Evolutionary conservation across 2,888 invertebrate genomes (phyloP).

Genomic region (Lepidonotus clava): DNA sequence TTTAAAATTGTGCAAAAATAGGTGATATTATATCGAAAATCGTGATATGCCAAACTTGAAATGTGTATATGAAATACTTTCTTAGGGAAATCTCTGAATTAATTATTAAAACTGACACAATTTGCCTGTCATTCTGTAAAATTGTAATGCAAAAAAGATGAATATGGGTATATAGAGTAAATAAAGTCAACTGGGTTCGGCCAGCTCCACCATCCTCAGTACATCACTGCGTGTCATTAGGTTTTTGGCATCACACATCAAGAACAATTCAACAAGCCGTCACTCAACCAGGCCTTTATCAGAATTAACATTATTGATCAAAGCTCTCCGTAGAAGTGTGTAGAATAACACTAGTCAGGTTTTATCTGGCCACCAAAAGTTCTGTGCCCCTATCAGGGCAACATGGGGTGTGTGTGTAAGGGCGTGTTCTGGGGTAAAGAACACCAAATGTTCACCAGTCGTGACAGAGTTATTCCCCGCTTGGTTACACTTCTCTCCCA

Average conservation of each 20-base stretch:
- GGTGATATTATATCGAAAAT: too few species aligned
- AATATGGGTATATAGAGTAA: background rate
- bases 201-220: background rate
- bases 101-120: too few species aligned
- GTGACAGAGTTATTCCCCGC: too few species aligned
- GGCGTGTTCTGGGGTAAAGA: too few species aligned
- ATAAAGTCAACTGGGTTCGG: background rate
- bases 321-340: background rate
- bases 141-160: background rate
- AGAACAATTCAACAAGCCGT: background rate
- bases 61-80: too few species aligned
- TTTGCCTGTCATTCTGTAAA: background rate
- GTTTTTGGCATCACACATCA: background rate
- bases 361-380: background rate
- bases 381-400: slow-evolving; percentile 2
- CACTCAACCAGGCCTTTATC: background rate
- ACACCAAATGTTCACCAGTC: too few species aligned
- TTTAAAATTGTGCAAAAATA: too few species aligned
- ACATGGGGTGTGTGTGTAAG: too few species aligned
- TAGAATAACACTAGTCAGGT: background rate
- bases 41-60: too few species aligned
- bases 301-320: background rate
- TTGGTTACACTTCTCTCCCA: too few species aligned
- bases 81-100: too few species aligned
- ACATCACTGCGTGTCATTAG: background rate